Base-by-base conservation (phyloP, 2,888 invertebrate species). In the Caenorhabditis drosophilae region DNA sequence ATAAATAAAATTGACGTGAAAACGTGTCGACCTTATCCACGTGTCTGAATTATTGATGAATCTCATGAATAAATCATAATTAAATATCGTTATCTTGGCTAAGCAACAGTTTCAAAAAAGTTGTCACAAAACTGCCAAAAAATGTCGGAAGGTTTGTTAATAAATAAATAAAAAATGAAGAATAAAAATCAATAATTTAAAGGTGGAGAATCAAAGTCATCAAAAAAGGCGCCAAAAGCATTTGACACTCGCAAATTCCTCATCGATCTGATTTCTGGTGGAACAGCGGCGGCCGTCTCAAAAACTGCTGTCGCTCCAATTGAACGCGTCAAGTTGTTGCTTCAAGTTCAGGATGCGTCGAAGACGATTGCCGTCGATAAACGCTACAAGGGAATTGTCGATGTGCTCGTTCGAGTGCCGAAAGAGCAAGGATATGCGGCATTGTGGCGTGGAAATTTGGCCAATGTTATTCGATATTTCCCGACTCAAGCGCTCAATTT, bases 241-340 rank as follows among this genome's bases (percentile, higher is more conserved):
- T 77, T 77, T 68, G 70, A 78, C 46, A 56, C 76, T 55, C 68
- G 53, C 47, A 78, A 78, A 47, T 78, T 78, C 74, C 27, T 75
- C 52, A 72, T 78, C 55, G 78, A 78, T 67, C 61, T 78, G 49
- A 67, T 63, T 23, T 69, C 74, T 46, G 78, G 78, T 47, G 78
- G 71, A 51, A 74, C 75, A 20, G 78, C 78, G 25, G 94, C 94
- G 22, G 94, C 93, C 36, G 89, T 93, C 72, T 92, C 93, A 47
- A 95, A 95, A 85, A 95, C 94, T 36, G 90, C 91, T 38, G 93
- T 93, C 64, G 94, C 94, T 15, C 94, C 94, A 57, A 93, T 95
- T 83, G 94, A 95, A 87, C 89, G 93, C 84, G 93, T 94, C 53
- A 94, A 94, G 85, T 87, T 67, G 9, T 47, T 61, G 11, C 47